Percentiles rank a stretch among this genome's conserved stretches.
These are phyloP conservation scores for Anguilla japonica DNA, from an alignment of 2,113 vertebrate species.

Conservation along the genomic window DNA sequence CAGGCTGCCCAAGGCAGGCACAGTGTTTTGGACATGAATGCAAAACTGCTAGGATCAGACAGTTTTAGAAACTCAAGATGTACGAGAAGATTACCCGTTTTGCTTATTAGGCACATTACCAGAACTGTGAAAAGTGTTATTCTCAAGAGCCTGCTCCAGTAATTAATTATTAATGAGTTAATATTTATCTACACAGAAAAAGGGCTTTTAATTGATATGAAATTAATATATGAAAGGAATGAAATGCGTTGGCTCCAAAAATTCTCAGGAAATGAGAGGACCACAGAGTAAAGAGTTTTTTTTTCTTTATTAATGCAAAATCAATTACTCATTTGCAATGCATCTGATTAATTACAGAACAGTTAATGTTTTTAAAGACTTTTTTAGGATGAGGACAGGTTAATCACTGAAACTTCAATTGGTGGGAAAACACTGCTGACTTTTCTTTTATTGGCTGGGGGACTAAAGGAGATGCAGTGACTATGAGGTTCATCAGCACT, in stretches of 20 bases:
- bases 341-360: slow-evolving; percentile 23
- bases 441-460: neutral
- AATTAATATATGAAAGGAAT: slow-evolving; percentile 21
- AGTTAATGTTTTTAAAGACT: slow-evolving; percentile 24
- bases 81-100: neutral
- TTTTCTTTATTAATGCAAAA: slow-evolving; percentile 26
- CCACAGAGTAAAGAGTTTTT: neutral
- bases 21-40: neutral
- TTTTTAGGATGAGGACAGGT: slow-evolving; percentile 1
- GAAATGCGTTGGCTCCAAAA: neutral
- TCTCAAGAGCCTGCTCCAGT: neutral
- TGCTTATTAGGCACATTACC: neutral
- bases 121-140: neutral
- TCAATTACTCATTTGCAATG: slow-evolving; percentile 24
- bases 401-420: slow-evolving; percentile 16
- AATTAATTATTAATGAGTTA: slow-evolving; percentile 7
- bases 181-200: slow-evolving; percentile 18
- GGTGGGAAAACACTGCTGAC: neutral
- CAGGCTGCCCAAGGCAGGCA: neutral
- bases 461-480: neutral
- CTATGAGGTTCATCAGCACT: neutral
- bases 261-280: slow-evolving; percentile 13
- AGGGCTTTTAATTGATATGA: slow-evolving; percentile 2
- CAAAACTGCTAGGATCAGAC: neutral
- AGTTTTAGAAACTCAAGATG: neutral